These are phyloP conservation scores for Zoanthus gigantus DNA, from an alignment of 92 coral and sea anemone species.

Conservation along the genomic window DNA sequence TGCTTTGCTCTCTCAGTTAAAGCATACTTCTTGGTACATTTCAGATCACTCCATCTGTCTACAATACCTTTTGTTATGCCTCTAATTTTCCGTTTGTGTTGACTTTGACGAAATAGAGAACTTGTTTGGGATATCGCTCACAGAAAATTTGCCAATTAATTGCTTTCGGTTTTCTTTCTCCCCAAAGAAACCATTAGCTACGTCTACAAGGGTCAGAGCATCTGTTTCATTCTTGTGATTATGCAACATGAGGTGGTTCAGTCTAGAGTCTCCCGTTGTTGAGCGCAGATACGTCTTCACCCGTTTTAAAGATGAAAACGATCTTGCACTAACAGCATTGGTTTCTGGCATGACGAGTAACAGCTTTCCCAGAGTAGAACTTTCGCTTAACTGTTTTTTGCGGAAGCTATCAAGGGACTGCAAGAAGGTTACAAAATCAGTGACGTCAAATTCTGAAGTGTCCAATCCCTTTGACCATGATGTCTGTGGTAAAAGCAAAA, in stretches of 20 bases:
- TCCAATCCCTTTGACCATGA: constrained; percentile 52
- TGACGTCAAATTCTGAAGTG: constrained; percentile 34
- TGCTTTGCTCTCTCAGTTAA: no score
- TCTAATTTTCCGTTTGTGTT: no score
- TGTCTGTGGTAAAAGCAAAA: constrained; percentile 48
- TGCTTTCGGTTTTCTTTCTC: constrained; percentile 11
- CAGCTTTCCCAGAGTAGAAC: constrained; percentile 25
- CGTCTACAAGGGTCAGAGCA: constrained; percentile 17
- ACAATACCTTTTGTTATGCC: no score
- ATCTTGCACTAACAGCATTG: constrained; percentile 55
- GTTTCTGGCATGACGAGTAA: no score
- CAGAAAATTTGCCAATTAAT: neutral
- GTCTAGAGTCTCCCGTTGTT: constrained; percentile 4
- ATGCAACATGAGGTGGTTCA: no score
- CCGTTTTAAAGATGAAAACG: constrained; percentile 55
- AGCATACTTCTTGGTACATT: no score
- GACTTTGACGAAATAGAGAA: no score
- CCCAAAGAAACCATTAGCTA: constrained; percentile 22
- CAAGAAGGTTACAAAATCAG: neutral
- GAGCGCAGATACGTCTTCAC: constrained; percentile 46
- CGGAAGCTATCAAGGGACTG: neutral
- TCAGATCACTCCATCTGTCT: no score
- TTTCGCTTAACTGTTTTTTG: constrained; percentile 43
- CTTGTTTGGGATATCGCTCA: no score
- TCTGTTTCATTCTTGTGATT: neutral